phyloP scores from a whole-genome alignment of 1,140 invertebrate species.

The Rhyacophila brunnea region DNA sequence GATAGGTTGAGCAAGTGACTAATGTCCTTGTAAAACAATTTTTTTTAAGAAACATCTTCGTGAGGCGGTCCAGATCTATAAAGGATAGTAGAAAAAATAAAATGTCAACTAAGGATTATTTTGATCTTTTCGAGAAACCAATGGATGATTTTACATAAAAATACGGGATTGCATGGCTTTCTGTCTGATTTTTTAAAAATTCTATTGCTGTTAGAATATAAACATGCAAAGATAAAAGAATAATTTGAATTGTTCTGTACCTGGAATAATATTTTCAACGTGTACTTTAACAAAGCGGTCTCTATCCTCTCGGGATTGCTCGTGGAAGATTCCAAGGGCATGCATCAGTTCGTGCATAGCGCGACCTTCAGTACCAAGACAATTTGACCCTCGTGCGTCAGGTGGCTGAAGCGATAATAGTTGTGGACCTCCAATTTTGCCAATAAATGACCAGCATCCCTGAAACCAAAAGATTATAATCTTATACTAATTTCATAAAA shows the following conservation, averaged over 20 bases:
- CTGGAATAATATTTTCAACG: slow-evolving; percentile 56
- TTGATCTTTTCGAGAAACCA: background rate
- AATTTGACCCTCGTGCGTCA: slow-evolving; percentile 56
- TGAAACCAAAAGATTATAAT: slow-evolving; percentile 24
- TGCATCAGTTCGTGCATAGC: slow-evolving; percentile 69
- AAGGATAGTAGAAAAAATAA: background rate
- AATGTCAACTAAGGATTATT: background rate
- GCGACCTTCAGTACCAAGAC: slow-evolving; percentile 60
- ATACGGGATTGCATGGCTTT: too few species aligned
- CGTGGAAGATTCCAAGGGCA: slow-evolving; percentile 65
- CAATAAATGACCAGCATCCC: slow-evolving; percentile 71
- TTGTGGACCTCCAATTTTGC: slow-evolving; percentile 64
- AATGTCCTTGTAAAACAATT: too few species aligned
- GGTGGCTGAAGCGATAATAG: slow-evolving; percentile 65
- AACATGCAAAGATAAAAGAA: too few species aligned
- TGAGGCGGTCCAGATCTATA: too few species aligned
- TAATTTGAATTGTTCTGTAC: slow-evolving; percentile 46
- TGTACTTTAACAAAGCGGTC: slow-evolving; percentile 61
- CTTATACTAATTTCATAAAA: too few species aligned
- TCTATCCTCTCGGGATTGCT: slow-evolving; percentile 63
- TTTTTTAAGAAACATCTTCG: too few species aligned
- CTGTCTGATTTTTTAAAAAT: too few species aligned
- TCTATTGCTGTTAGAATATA: too few species aligned
- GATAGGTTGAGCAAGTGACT: too few species aligned
- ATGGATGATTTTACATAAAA: too few species aligned